Conservation (phyloP, 1,140 invertebrate species). For the Anastrepha obliqua region DNA sequence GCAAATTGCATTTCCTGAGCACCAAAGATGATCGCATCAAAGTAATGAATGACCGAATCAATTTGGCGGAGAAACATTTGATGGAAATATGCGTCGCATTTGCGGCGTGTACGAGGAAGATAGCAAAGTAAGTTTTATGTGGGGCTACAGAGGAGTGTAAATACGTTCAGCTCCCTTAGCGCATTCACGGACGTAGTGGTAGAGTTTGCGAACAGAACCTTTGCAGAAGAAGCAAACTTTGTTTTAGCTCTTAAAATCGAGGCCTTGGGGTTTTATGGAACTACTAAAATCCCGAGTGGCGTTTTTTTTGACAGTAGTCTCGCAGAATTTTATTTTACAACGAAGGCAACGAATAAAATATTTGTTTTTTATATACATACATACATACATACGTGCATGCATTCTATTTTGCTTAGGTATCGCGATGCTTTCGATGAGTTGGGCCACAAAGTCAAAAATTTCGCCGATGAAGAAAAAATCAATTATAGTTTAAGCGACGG, state of each 20-base stretch:
- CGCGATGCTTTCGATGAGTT: conserved; percentile 83
- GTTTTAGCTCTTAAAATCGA: no score
- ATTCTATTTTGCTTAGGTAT: conserved; percentile 74
- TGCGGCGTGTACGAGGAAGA: conserved; percentile 81
- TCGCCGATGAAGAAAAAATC: conserved; percentile 81
- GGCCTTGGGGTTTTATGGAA: no score
- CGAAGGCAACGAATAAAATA: no score
- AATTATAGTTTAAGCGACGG: conserved; percentile 81
- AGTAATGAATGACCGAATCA: conserved; percentile 83
- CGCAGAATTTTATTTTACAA: no score
- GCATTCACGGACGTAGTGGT: no score
- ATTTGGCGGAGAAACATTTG: conserved; percentile 81
- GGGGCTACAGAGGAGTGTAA: no score
- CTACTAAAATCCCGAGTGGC: no score
- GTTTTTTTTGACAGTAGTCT: no score
- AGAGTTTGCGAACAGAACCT: no score
- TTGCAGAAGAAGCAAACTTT: no score
- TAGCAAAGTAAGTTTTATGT: conserved; percentile 77
- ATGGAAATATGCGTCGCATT: conserved; percentile 81
- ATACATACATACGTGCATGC: neutral
- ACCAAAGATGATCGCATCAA: conserved; percentile 72
- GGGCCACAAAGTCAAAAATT: conserved; percentile 80
- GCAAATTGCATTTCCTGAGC: conserved; percentile 68
- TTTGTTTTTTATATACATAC: no score
- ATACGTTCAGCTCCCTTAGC: no score